These are phyloP conservation scores for Cerastis leucographa DNA, from an alignment of 2,888 invertebrate species.

Conservation along the genomic window DNA sequence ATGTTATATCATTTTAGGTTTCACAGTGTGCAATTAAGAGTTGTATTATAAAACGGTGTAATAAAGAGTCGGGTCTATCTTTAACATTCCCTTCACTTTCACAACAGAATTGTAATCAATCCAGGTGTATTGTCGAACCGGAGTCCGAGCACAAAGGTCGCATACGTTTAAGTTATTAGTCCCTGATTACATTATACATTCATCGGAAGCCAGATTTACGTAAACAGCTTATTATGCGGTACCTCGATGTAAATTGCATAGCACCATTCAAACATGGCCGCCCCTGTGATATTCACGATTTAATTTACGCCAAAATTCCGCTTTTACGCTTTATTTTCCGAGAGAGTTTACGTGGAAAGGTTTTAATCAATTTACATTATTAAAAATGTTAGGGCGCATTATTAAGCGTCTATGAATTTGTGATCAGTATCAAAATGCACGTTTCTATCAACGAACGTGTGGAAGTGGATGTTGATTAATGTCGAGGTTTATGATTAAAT, in stretches of 20 bases:
- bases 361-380: slow-evolving; percentile 78
- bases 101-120: slow-evolving; percentile 60
- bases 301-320: slow-evolving; percentile 77
- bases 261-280: slow-evolving; percentile 71
- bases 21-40: background rate
- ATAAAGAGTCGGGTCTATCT: background rate
- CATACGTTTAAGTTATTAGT: slow-evolving; percentile 75
- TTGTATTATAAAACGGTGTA: background rate
- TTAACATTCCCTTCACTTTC: slow-evolving; percentile 4
- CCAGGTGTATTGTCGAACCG: slow-evolving; percentile 46
- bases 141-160: slow-evolving; percentile 58
- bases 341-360: slow-evolving; percentile 71
- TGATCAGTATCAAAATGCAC: slow-evolving; percentile 43
- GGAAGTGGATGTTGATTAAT: slow-evolving; percentile 27
- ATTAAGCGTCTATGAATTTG: slow-evolving; percentile 54
- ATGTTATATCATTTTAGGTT: background rate
- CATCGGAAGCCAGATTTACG: slow-evolving; percentile 85
- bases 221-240: slow-evolving; percentile 83
- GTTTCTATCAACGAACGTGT: slow-evolving; percentile 30
- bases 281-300: slow-evolving; percentile 75
- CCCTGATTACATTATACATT: slow-evolving; percentile 88
- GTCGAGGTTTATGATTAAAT: slow-evolving; percentile 17
- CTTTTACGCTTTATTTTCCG: slow-evolving; percentile 72
- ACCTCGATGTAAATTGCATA: slow-evolving; percentile 73
- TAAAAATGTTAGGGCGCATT: slow-evolving; percentile 69